Conservation (phyloP, 2,888 invertebrate genomes). For the Apocheima hispidaria region DNA sequence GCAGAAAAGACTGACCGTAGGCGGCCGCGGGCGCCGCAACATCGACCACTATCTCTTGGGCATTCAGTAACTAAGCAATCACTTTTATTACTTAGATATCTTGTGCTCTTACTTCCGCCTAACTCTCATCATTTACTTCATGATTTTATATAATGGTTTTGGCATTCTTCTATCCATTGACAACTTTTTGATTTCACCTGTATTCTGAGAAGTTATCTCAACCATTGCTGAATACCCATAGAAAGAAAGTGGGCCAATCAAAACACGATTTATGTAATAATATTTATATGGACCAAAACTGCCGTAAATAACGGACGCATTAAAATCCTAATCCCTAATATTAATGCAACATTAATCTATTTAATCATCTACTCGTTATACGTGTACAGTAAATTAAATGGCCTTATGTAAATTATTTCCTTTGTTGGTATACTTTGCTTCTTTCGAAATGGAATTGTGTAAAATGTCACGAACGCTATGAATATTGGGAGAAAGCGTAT, state of each 20-base stretch:
- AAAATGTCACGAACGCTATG: slow-evolving; percentile 56
- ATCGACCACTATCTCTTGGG: slow-evolving; percentile 68
- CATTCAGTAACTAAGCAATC: slow-evolving; percentile 57
- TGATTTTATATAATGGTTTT: slow-evolving; percentile 1
- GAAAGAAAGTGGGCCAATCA: slow-evolving; percentile 61
- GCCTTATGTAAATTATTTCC: slow-evolving; percentile 85
- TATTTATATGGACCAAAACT: slow-evolving; percentile 85
- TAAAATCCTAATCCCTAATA: slow-evolving; percentile 80
- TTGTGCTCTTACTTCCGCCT: slow-evolving; percentile 33
- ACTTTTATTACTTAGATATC: slow-evolving; percentile 21
- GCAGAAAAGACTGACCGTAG: slow-evolving; percentile 85
- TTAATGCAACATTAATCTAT: slow-evolving; percentile 81
- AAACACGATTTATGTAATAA: slow-evolving; percentile 79
- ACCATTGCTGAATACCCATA: slow-evolving; percentile 68
- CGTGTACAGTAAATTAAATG: slow-evolving; percentile 85
- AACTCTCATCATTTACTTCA: slow-evolving; percentile 21
- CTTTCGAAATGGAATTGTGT: slow-evolving; percentile 69
- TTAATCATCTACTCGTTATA: slow-evolving; percentile 84
- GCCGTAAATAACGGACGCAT: slow-evolving; percentile 82
- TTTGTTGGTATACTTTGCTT: slow-evolving; percentile 75
- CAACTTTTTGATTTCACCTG: slow-evolving; percentile 3
- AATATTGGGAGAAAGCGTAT: slow-evolving; percentile 59
- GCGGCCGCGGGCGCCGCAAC: slow-evolving; percentile 77
- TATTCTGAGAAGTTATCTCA: background rate
- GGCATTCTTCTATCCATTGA: background rate